These are phyloP conservation scores for Strigamia crassipes DNA, from an alignment of 2,888 invertebrate species.

Conservation along the genomic window DNA sequence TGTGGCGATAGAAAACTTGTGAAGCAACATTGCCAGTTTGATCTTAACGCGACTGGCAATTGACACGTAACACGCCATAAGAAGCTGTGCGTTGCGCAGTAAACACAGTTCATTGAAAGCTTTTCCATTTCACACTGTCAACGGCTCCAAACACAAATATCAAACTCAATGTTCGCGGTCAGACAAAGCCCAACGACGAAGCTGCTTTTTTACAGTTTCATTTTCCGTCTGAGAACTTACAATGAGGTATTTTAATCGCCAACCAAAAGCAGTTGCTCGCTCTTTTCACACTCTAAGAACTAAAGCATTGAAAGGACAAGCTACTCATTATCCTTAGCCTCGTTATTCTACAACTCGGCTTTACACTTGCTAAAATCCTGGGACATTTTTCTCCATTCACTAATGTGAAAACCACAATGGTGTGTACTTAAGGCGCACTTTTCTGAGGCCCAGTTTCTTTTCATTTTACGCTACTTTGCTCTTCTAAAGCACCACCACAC, in stretches of 20 bases:
- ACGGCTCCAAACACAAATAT: not conserved
- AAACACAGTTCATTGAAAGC: slow-evolving; percentile 16
- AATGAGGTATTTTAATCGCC: not conserved
- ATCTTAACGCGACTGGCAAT: slow-evolving; percentile 12
- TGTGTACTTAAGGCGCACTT: slow-evolving; percentile 24
- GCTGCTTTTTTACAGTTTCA: not conserved
- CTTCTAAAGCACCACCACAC: not conserved
- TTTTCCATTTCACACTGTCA: slow-evolving; percentile 23
- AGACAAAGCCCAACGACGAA: not conserved
- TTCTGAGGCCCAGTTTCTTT: not conserved
- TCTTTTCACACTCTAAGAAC: not conserved
- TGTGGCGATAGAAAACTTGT: not conserved
- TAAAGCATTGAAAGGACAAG: slow-evolving; percentile 4
- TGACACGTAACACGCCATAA: not conserved
- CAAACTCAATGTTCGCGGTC: slow-evolving; percentile 10
- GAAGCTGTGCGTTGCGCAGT: not conserved
- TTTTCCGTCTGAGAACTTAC: not conserved
- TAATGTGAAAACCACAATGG: slow-evolving; percentile 26
- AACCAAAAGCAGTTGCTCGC: not conserved
- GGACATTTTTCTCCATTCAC: slow-evolving; percentile 16
- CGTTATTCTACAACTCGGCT: not conserved
- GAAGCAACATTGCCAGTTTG: not conserved
- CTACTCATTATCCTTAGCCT: not conserved
- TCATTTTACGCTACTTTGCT: not conserved
- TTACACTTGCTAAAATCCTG: slow-evolving; percentile 8